Percentiles rank a stretch among this genome's conserved stretches.
These are phyloP conservation scores for Volucella inanis DNA, from an alignment of 2,888 invertebrate genomes.

Conservation along the genomic window DNA sequence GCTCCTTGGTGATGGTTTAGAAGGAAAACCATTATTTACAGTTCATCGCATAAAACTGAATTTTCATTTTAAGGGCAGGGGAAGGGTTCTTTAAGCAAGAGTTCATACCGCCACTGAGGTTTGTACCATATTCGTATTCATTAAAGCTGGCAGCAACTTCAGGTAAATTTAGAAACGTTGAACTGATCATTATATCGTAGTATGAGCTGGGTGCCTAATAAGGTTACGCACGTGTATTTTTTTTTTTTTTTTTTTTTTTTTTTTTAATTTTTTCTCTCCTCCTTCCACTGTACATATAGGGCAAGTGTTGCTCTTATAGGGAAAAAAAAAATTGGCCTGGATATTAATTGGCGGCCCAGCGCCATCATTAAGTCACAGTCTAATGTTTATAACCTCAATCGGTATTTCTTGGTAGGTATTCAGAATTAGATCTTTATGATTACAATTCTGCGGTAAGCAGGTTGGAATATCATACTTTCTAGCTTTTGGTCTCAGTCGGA, in stretches of 20 bases:
- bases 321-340: too few relatives aligned
- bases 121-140: too few relatives aligned
- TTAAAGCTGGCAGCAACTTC: neutral
- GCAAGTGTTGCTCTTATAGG: too few relatives aligned
- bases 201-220: neutral
- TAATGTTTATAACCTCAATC: too few relatives aligned
- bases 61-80: constrained; percentile 6
- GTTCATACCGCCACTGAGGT: too few relatives aligned
- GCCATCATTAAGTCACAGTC: too few relatives aligned
- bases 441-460: too few relatives aligned
- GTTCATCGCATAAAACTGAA: constrained; percentile 19
- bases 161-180: constrained; percentile 9
- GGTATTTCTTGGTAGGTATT: too few relatives aligned
- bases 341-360: too few relatives aligned
- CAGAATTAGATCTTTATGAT: too few relatives aligned
- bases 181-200: constrained; percentile 12
- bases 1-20: neutral
- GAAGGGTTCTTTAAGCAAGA: neutral
- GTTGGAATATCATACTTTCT: too few relatives aligned
- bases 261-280: neutral
- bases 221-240: constrained; percentile 14
- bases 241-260: constrained; percentile 2
- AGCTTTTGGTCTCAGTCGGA: too few relatives aligned
- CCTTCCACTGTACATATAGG: neutral
- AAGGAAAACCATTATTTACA: constrained; percentile 7